Base-by-base conservation (phyloP, 1,140 invertebrate species). In the Lepidurus arcticus region DNA sequence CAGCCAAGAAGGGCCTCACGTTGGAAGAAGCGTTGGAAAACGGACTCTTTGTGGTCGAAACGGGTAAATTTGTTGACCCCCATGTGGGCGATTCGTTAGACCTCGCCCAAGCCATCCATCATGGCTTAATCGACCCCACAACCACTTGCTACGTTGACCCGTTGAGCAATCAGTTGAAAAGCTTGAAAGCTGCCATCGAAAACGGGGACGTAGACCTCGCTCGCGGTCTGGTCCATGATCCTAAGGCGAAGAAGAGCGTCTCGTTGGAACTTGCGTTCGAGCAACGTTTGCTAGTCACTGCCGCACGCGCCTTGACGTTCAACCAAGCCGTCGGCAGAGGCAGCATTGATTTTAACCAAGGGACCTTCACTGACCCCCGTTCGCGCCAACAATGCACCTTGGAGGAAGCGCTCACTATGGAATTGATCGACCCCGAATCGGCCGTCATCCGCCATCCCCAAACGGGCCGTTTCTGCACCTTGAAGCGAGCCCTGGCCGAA, bases 1-100 rank as follows among this genome's bases (percentile, higher is more conserved):
- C 92, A 1, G 88, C 88, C 53, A 89, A 87, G 44, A 90, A 89
- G 82, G 89, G 91, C 10, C 82, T 95, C 8, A 89, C 90, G 26
- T 83, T 98, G 0, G 91, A 94, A 83, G 91, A 94, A 82, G 90
- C 92, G 13, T 88, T 96, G 7, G 89, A 89, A 76, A 92, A 91
- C 82, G 88, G 90, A 75, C 86, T 97, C 9, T 94, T 94, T 82
- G 88, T 91, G 80, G 87, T 90, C 1, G 90, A 93, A 80, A 92
- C 89, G 44, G 94, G 93, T 34, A 90, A 91, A 84, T 92, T 96
- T 81, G 88, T 91, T 10, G 92, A 94, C 87, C 92, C 93, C 3
- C 85, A 85, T 24, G 88, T 88, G 8, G 92, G 91, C 42, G 90
- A 92, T 81, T 90, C 88, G 81, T 84, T 92, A 65, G 90, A 93